Base-by-base conservation (phyloP, 2,888 invertebrate genomes). In the Cantharis nigra region DNA sequence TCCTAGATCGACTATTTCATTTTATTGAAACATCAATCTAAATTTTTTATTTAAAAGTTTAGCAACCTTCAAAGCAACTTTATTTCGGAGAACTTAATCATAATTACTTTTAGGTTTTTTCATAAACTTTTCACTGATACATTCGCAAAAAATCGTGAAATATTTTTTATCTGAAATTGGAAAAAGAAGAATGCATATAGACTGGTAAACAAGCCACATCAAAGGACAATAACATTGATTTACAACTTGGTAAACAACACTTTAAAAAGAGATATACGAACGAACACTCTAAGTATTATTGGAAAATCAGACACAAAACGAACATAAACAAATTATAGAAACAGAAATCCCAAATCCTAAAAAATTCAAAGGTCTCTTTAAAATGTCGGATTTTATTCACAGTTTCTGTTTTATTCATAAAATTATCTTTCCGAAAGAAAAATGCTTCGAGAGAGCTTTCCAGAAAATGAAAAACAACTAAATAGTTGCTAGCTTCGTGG, bases 1-100 rank as follows among this genome's bases (percentile, higher is more conserved):
- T 18, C 74, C 63, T 63, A 69, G 70, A 69, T 74, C 70, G 72
- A 74, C 74, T 74, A 74, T 74, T 74, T 70, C 69, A 74, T 74
- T 70, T 74, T 74, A 70, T 70, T 74, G 74, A 69, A 26, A 28
- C 62, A 69, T 28, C 69, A 70, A 70, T 74, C 69, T 63, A 63
- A 63, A 49, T 28, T 69, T 69, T 69, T 33, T 67, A 73, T 73
- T 73, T 73, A 67, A 67, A 73, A 30, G 67, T 49, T 49, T 49
- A 49, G n/a, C 49, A 49, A 49, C 49, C 49, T 49, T n/a, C 49
- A 49, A 49, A 49, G 5, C 49, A 49, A 49, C 49, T 49, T 49
- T 49, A 49, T 49, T 49, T 26, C n/a, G n/a, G 5, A n/a, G 3
- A 49, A n/a, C 49, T 49, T 49, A 49, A 49, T 49, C 49, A 49